These are phyloP conservation scores for Maniola jurtina DNA, from an alignment of 1,140 invertebrate genomes.

Conservation along the genomic window DNA sequence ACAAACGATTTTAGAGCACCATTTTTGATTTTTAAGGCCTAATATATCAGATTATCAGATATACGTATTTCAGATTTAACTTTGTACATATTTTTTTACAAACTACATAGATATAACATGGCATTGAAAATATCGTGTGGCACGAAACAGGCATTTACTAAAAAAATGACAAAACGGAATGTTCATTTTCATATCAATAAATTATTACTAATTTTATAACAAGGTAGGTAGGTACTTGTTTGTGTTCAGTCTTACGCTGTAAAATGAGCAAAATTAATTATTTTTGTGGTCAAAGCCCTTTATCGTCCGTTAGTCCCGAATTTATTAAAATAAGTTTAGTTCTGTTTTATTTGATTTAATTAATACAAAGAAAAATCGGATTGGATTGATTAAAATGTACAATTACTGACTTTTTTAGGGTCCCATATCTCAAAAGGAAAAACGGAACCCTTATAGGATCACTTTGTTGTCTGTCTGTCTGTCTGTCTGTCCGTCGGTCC, in stretches of 20 bases:
- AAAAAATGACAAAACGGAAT: background rate
- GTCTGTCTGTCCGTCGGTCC: too few relatives aligned
- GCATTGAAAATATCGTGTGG: background rate
- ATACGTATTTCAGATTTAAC: background rate
- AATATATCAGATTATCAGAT: background rate
- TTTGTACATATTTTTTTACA: background rate
- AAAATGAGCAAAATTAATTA: background rate
- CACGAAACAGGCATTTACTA: background rate
- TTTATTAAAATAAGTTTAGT: too few relatives aligned
- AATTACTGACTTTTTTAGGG: too few relatives aligned
- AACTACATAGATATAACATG: background rate
- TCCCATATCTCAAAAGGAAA: too few relatives aligned
- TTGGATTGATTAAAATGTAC: too few relatives aligned
- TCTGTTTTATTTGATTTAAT: too few relatives aligned
- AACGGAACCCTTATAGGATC: too few relatives aligned
- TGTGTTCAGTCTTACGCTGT: background rate
- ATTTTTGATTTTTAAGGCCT: background rate
- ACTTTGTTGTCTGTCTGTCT: too few relatives aligned
- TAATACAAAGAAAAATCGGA: too few relatives aligned
- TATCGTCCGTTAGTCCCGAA: too few relatives aligned
- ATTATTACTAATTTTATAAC: background rate
- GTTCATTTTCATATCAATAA: background rate
- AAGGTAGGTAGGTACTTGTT: background rate
- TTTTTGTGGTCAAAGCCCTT: background rate
- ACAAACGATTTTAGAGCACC: background rate